phyloP scores from a whole-genome alignment of 2,113 vertebrate species.

The Callocephalon fimbriatum region DNA sequence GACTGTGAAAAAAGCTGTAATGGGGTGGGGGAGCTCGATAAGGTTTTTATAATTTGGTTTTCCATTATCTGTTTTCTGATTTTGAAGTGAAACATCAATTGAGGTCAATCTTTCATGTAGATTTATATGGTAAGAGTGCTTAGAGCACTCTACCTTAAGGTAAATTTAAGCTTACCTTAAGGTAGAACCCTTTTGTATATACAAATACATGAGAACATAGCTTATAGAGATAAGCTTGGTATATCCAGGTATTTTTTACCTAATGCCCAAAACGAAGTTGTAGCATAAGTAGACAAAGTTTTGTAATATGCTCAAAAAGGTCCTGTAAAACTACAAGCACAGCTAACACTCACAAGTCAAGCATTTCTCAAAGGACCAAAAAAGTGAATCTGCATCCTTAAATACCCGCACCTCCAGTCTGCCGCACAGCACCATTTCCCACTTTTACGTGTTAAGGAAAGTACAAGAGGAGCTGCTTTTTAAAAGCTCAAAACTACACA shows the following conservation, averaged over 20 bases:
- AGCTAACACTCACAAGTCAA: not conserved
- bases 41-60: constrained; percentile 31
- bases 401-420: not conserved
- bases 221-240: not conserved
- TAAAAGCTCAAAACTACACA: not conserved
- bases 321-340: not conserved
- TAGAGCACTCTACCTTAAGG: not conserved
- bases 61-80: constrained; percentile 18
- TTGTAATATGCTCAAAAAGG: not conserved
- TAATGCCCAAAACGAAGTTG: not conserved
- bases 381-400: not conserved
- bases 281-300: not conserved
- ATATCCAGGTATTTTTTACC: not conserved
- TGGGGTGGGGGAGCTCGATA: not conserved
- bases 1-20: not conserved
- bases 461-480: not conserved
- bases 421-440: not conserved
- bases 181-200: not conserved
- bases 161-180: not conserved
- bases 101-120: constrained; percentile 16
- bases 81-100: not conserved
- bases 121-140: not conserved
- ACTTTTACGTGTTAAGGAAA: not conserved
- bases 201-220: not conserved
- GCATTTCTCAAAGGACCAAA: not conserved